phyloP scores from a whole-genome alignment of 2,113 vertebrate genomes.

The Pseudopodoces humilis region DNA sequence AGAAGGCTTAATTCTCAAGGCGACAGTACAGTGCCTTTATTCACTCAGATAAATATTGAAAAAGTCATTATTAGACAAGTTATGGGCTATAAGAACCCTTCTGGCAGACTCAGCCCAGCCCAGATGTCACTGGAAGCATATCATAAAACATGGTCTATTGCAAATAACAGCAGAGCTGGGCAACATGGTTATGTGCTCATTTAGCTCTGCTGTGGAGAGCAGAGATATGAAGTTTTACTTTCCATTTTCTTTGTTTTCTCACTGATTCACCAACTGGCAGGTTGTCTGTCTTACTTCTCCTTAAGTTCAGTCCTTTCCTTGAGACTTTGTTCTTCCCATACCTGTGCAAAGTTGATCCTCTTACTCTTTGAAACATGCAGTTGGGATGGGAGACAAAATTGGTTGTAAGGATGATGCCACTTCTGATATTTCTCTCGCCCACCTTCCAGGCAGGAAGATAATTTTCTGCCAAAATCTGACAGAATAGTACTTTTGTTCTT shows the following conservation, averaged over 20 bases:
- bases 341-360: neutral
- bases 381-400: too few species aligned
- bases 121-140: neutral
- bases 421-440: neutral
- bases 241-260: neutral
- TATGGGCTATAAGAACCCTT: neutral
- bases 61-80: neutral
- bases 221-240: neutral
- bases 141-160: neutral
- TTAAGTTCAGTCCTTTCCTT: neutral
- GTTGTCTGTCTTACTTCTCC: neutral
- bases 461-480: neutral
- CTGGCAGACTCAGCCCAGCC: neutral
- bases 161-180: neutral
- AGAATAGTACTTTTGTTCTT: neutral
- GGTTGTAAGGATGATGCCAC: too few species aligned
- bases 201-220: neutral
- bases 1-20: too few species aligned
- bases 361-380: neutral
- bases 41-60: neutral
- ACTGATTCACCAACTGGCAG: neutral
- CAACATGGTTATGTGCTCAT: accelerated
- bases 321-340: neutral
- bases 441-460: neutral
- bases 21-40: neutral